Evolutionary conservation across 2,113 vertebrate genomes (phyloP).

Genomic region (Athene cunicularia): DNA sequence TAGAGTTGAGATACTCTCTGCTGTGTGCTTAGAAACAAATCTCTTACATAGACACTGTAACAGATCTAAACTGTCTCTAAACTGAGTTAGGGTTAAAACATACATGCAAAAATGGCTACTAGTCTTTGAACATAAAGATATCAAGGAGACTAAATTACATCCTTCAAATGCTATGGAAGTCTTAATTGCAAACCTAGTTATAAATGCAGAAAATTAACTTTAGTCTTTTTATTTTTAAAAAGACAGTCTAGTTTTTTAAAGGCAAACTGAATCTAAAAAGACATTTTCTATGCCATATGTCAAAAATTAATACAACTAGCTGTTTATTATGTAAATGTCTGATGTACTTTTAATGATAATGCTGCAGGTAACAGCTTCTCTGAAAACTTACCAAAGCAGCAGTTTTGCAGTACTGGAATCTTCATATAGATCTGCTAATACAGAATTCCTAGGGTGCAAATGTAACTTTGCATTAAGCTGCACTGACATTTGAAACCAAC

Average conservation of each 20-base stretch:
- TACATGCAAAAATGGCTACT: background rate
- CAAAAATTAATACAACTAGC: background rate
- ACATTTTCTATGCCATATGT: background rate
- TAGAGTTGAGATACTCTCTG: background rate
- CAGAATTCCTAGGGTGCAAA: background rate
- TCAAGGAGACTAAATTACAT: background rate
- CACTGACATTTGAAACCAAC: background rate
- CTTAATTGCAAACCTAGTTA: background rate
- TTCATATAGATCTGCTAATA: background rate
- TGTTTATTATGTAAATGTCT: background rate
- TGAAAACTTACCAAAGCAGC: background rate
- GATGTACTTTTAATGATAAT: background rate
- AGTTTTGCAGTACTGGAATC: background rate
- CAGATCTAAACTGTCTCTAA: background rate
- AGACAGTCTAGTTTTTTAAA: background rate
- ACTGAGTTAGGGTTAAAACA: background rate
- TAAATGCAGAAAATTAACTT: background rate
- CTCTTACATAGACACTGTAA: background rate
- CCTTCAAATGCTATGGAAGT: background rate
- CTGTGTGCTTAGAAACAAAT: background rate
- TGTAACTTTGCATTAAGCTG: background rate
- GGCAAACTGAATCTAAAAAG: background rate
- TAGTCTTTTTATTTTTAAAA: background rate
- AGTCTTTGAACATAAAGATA: background rate
- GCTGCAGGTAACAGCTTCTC: background rate